phyloP scores from a whole-genome alignment of 2,888 invertebrate genomes.

The Idaea straminata region DNA sequence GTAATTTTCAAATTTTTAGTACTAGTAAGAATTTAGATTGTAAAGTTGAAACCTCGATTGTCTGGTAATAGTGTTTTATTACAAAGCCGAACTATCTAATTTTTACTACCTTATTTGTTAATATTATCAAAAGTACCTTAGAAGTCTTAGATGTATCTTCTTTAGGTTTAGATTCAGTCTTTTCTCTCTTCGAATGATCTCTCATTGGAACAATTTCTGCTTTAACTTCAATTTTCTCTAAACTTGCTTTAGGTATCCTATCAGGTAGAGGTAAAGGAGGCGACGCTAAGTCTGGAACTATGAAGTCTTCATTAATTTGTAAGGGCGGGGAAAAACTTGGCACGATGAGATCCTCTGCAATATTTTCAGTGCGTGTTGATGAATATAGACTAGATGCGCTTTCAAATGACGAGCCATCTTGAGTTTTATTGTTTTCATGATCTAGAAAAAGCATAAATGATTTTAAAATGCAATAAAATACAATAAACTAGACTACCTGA shows the following conservation, averaged over 20 bases:
- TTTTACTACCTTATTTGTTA: neutral
- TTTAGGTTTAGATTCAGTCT: slow-evolving; percentile 72
- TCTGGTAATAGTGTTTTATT: too few species aligned
- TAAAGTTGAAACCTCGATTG: too few species aligned
- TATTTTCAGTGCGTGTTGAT: slow-evolving; percentile 85
- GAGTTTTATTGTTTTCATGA: slow-evolving; percentile 80
- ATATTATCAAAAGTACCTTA: neutral
- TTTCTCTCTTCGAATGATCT: slow-evolving; percentile 67
- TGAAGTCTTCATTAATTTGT: slow-evolving; percentile 73
- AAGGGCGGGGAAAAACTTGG: slow-evolving; percentile 81
- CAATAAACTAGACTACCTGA: neutral
- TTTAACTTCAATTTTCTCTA: slow-evolving; percentile 70
- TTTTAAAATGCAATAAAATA: neutral
- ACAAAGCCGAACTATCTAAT: too few species aligned
- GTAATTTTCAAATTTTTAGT: too few species aligned
- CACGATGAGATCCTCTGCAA: slow-evolving; percentile 82
- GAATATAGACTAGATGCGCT: slow-evolving; percentile 91
- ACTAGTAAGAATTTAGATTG: too few species aligned
- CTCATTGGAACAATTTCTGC: slow-evolving; percentile 58
- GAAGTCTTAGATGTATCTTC: slow-evolving; percentile 50
- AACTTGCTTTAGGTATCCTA: slow-evolving; percentile 52
- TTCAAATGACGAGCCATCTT: slow-evolving; percentile 92
- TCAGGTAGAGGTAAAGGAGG: slow-evolving; percentile 72
- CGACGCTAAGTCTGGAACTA: slow-evolving; percentile 68
- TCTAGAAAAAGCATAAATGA: slow-evolving; percentile 51